Conservation (phyloP, 2,888 invertebrate genomes). For the Troglohyphantes excavatus region DNA sequence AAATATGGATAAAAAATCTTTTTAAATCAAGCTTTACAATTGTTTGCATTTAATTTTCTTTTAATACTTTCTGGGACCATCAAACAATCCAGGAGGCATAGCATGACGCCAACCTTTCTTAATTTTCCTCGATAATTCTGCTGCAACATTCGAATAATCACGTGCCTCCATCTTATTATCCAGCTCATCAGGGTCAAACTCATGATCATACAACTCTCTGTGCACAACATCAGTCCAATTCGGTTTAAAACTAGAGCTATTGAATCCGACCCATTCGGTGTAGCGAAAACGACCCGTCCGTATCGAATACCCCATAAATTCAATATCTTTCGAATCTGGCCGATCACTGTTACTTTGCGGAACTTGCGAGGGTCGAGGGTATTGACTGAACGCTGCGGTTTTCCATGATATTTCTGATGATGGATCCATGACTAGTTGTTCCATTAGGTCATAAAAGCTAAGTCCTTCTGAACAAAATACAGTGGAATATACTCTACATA, state of each 20-base stretch:
- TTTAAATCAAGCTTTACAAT: too few relatives aligned
- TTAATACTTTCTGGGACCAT: neutral
- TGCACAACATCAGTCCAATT: conserved; percentile 88
- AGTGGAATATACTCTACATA: conserved; percentile 84
- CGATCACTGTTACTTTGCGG: conserved; percentile 89
- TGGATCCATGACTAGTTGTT: conserved; percentile 78
- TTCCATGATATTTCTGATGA: conserved; percentile 80
- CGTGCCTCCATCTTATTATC: conserved; percentile 86
- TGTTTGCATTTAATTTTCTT: too few relatives aligned
- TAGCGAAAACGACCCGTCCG: conserved; percentile 89
- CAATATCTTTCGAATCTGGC: conserved; percentile 89
- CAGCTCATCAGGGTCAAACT: conserved; percentile 87
- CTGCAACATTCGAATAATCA: conserved; percentile 81
- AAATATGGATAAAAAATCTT: too few relatives aligned
- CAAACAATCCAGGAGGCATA: conserved; percentile 62
- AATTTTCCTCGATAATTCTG: conserved; percentile 78
- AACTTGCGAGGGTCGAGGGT: conserved; percentile 88
- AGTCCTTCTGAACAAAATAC: conserved; percentile 89
- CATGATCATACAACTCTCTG: conserved; percentile 90
- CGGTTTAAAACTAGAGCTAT: conserved; percentile 85
- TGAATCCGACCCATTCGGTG: conserved; percentile 91
- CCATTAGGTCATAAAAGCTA: conserved; percentile 87
- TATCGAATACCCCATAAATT: conserved; percentile 93
- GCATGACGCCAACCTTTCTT: conserved; percentile 80
- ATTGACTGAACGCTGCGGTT: conserved; percentile 89